These are phyloP conservation scores for Buphagus erythrorhynchus DNA, from an alignment of 2,797 vertebrate genomes.

Conservation along the genomic window DNA sequence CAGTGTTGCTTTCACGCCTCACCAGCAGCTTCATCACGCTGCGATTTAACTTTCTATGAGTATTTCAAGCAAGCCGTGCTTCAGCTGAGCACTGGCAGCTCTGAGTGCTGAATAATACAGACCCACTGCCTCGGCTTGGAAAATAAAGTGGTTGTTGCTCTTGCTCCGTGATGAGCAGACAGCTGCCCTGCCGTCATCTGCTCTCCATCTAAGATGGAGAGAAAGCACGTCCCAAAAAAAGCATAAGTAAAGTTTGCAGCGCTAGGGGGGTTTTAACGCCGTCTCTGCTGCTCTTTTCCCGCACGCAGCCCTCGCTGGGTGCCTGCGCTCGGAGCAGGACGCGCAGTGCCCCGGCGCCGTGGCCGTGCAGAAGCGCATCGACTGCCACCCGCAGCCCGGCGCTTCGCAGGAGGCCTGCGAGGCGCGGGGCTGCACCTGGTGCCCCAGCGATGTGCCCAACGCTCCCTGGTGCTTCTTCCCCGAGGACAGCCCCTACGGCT, in stretches of 20 bases:
- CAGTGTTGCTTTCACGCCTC: rapidly evolving
- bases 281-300: background rate
- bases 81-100: background rate
- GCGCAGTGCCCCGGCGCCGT: rapidly evolving
- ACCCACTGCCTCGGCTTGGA: background rate
- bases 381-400: background rate
- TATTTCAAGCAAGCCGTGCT: background rate
- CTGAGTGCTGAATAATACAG: background rate
- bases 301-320: rapidly evolving
- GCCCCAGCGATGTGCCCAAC: background rate
- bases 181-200: background rate
- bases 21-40: background rate
- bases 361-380: background rate
- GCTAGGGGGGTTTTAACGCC: rapidly evolving
- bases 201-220: rapidly evolving
- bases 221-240: background rate
- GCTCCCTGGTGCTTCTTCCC: conserved; percentile 49
- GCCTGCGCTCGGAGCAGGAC: background rate
- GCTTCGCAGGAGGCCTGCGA: background rate
- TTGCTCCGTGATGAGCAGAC: rapidly evolving
- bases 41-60: background rate
- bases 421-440: conserved; percentile 10
- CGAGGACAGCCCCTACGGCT: background rate
- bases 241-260: rapidly evolving
- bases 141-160: background rate